phyloP scores from a whole-genome alignment of 2,797 vertebrate species.

The Salmo trutta region DNA sequence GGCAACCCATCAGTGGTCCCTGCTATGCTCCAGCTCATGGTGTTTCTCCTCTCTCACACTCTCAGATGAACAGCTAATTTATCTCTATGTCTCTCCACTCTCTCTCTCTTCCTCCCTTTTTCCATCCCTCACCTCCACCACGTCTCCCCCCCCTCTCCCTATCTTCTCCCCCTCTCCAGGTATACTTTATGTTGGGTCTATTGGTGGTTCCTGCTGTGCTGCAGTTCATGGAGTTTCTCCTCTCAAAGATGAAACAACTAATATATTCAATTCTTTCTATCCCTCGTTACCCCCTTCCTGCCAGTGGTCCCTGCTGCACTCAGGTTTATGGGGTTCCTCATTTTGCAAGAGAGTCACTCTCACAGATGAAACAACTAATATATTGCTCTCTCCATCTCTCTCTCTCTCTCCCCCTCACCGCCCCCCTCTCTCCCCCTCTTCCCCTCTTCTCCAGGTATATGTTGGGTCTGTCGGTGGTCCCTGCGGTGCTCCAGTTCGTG shows the following conservation, averaged over 20 bases:
- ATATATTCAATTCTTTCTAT: too few species aligned
- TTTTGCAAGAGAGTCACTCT: neutral
- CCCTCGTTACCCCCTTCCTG: neutral
- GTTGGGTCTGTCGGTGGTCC: slow-evolving; percentile 91
- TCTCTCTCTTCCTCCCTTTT: neutral
- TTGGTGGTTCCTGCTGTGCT: too few species aligned
- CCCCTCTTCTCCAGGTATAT: slow-evolving; percentile 82
- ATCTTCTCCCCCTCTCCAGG: neutral
- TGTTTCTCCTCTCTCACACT: neutral
- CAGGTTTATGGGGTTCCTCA: neutral
- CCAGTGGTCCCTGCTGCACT: neutral
- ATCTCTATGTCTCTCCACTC: neutral
- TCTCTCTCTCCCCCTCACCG: too few species aligned
- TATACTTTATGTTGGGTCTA: too few species aligned
- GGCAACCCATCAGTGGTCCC: neutral
- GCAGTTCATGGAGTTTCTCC: too few species aligned
- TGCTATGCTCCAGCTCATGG: neutral
- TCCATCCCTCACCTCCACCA: neutral
- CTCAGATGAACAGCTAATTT: neutral
- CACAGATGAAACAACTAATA: neutral
- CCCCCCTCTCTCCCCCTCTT: too few species aligned
- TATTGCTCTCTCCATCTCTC: too few species aligned
- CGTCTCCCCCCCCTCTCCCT: neutral
- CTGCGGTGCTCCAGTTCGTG: slow-evolving; percentile 90
- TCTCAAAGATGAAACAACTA: too few species aligned